Evolutionary conservation across 2,797 vertebrate species (phyloP).

Genomic region (Garrulus glandarius): DNA sequence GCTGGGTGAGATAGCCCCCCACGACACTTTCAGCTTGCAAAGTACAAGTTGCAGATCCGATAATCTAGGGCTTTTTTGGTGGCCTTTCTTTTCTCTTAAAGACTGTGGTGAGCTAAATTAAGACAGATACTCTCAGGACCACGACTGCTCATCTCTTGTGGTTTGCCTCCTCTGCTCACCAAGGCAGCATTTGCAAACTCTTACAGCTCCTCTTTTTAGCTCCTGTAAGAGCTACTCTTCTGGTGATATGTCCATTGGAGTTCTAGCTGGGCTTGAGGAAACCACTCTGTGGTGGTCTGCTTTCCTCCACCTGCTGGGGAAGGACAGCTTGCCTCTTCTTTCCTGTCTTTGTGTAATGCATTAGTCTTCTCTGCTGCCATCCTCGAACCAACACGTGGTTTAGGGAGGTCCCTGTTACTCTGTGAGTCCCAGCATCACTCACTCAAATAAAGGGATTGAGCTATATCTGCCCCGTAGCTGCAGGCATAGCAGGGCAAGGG

Average conservation of each 20-base stretch:
- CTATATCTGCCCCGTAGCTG: not conserved
- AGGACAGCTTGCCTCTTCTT: not conserved
- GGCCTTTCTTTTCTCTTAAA: not conserved
- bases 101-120: not conserved
- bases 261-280: not conserved
- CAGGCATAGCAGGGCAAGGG: not conserved
- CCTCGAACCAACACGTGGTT: fast-evolving
- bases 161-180: not conserved
- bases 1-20: not conserved
- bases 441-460: not conserved
- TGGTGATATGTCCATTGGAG: too few species aligned
- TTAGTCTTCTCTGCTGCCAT: not conserved
- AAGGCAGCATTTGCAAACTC: not conserved
- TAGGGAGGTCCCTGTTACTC: not conserved
- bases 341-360: not conserved
- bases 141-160: not conserved
- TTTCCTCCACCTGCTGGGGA: not conserved
- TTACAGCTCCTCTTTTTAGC: not conserved
- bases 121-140: not conserved
- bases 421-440: not conserved
- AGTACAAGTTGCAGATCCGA: not conserved
- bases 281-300: not conserved
- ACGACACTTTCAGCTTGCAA: not conserved
- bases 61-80: not conserved
- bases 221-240: not conserved